Base-by-base conservation (phyloP, 2,888 invertebrate genomes). In the Osmoderma eremita region DNA sequence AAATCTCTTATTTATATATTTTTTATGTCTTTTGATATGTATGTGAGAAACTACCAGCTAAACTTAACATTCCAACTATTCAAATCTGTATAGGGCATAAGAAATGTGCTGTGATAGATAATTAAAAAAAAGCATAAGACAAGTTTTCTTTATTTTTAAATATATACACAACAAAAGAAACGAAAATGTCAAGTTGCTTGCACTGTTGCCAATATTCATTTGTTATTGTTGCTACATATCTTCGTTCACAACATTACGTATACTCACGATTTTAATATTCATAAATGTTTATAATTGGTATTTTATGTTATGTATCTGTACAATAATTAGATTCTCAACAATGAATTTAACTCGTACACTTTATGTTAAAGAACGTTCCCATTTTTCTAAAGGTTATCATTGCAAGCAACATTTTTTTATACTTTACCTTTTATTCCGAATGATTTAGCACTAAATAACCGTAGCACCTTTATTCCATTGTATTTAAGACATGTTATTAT, bases 31-130 rank as follows among this genome's bases (percentile, higher is more conserved):
- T n/a, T 30, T 30, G 30, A 30, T 30, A 30, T 30, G 30, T 30
- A 30, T 30, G 5, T 30, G 30, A 30, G 10, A 1, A 10, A 30
- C 30, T 30, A 30, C 5, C 1, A 30, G 10, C 6, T 5, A 53
- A 53, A 38, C 18, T 30, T 51, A 63, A 65, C 65, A 65, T 65
- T 65, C 65, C 65, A 50, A 61, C 39, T 49, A 49, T 51, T 61
- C 67, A 67, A 62, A 67, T 62, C 67, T 67, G 67, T 63, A 63
- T 48, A 54, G 67, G 67, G 63, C 67, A 67, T 67, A 63, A 63
- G 54, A 50, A 63, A 63, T 63, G 63, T 63, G 67, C 67, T 67
- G 67, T 67, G 67, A 67, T 67, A 67, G 67, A 54, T 63, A 61
- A 61, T 50, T 62, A 61, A 45, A 56, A n/a, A n/a, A 41, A 65